phyloP scores from a whole-genome alignment of 2,113 vertebrate genomes.

The Daboia siamensis region DNA sequence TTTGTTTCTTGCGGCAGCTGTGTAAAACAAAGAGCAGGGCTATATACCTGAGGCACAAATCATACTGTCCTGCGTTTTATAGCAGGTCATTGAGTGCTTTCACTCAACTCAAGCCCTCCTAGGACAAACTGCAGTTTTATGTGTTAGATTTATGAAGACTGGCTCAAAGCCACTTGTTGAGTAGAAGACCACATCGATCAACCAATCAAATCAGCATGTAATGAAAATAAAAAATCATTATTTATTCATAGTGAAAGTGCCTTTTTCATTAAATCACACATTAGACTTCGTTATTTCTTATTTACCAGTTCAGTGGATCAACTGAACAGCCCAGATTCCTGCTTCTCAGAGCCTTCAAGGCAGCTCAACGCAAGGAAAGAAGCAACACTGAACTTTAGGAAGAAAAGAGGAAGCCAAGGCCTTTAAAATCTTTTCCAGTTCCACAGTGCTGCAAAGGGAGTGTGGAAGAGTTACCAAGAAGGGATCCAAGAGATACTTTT shows the following conservation, averaged over 20 bases:
- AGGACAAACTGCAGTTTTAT: neutral
- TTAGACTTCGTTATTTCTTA: neutral
- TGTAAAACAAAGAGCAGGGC: neutral
- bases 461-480: neutral
- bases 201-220: neutral
- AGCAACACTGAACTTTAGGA: neutral
- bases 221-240: neutral
- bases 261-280: neutral
- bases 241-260: neutral
- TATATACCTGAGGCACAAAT: neutral
- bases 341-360: neutral
- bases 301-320: neutral
- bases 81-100: neutral
- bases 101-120: neutral
- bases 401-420: neutral
- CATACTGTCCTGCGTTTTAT: neutral
- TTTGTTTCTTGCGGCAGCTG: neutral
- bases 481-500: neutral
- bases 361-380: neutral
- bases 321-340: neutral
- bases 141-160: neutral
- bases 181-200: neutral
- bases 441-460: neutral
- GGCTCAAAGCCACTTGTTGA: neutral
- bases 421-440: neutral